Evolutionary conservation across 2,888 invertebrate species (phyloP).

Genomic region (Euplexia lucipara): DNA sequence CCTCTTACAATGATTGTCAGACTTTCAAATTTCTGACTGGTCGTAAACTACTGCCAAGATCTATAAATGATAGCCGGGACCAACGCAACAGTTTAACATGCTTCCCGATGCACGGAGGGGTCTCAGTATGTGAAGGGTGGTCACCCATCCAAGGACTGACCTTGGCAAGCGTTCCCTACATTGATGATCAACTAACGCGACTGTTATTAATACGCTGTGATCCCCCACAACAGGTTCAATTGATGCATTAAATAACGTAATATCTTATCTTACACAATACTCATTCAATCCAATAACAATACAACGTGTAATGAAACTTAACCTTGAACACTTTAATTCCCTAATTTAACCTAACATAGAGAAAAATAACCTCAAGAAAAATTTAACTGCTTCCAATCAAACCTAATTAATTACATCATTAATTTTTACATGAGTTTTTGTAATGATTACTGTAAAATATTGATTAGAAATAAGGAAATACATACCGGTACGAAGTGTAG

Average conservation of each 20-base stretch:
- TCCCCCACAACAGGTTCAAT: slow-evolving; percentile 3
- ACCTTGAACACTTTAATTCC: slow-evolving; percentile 40
- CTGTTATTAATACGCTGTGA: too few species aligned
- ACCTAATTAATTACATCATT: neutral
- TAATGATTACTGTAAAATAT: neutral
- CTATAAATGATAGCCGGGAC: too few species aligned
- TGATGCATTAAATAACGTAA: neutral
- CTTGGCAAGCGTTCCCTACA: too few species aligned
- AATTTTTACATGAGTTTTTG: neutral
- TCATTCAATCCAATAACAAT: slow-evolving; percentile 9
- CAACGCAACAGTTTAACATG: too few species aligned
- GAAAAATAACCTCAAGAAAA: slow-evolving; percentile 17
- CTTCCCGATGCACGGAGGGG: too few species aligned
- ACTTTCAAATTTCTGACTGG: too few species aligned
- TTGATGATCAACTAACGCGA: too few species aligned
- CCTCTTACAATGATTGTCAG: too few species aligned
- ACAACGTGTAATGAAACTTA: slow-evolving; percentile 13
- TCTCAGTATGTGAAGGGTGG: too few species aligned
- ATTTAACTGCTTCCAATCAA: neutral
- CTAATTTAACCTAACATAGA: slow-evolving; percentile 5
- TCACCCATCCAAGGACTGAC: too few species aligned
- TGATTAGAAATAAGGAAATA: neutral
- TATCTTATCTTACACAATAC: slow-evolving; percentile 9
- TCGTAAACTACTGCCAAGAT: too few species aligned
- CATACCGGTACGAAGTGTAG: slow-evolving; percentile 61